These are phyloP conservation scores for Sitta europaea DNA, from an alignment of 2,113 vertebrate species.

Conservation along the genomic window DNA sequence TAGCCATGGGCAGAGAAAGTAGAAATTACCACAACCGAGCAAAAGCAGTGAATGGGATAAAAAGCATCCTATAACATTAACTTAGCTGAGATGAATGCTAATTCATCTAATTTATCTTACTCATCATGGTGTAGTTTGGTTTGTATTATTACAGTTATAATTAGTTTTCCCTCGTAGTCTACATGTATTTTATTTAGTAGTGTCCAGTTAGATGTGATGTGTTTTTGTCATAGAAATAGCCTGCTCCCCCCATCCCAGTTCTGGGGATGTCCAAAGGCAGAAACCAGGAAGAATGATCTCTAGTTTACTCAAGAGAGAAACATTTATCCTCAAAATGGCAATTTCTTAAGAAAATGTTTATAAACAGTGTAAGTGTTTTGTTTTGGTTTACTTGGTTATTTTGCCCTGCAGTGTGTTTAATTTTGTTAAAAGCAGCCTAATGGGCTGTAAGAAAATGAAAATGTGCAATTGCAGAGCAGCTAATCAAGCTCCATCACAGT, in stretches of 20 bases:
- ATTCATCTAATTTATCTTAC: background rate
- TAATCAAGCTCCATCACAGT: background rate
- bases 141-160: background rate
- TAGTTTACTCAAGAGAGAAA: background rate
- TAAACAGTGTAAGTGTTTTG: background rate
- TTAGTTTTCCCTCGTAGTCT: background rate
- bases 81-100: background rate
- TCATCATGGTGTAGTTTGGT: background rate
- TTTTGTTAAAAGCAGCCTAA: constrained; percentile 6
- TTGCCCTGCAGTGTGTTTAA: background rate
- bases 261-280: background rate
- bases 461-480: background rate
- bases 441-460: background rate
- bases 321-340: background rate
- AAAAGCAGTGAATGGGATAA: background rate
- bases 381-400: background rate
- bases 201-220: accelerated
- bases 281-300: background rate
- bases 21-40: background rate
- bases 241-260: background rate
- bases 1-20: background rate
- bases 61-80: background rate
- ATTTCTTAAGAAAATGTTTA: background rate
- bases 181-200: background rate
- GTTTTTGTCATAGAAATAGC: background rate